Conservation (phyloP, 2,797 vertebrate species). For the Cyclopterus lumpus region DNA sequence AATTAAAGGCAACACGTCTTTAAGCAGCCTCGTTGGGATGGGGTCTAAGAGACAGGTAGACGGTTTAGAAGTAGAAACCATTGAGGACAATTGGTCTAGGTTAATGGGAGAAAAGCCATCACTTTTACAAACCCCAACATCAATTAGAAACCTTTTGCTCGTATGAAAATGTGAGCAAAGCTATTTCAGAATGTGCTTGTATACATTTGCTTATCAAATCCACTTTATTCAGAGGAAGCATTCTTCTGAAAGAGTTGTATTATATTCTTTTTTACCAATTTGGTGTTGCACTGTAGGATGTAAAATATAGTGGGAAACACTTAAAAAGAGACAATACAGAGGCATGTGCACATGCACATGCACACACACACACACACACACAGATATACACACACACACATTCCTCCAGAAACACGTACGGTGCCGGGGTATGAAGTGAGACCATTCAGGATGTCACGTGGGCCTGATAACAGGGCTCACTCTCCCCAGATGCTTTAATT, state of each 20-base stretch:
- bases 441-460: conserved; percentile 18
- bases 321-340: background rate
- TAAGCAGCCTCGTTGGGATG: too few species aligned
- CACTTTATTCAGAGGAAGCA: background rate
- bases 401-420: background rate
- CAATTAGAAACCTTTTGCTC: background rate
- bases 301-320: background rate
- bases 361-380: too few species aligned
- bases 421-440: conserved; percentile 8
- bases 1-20: too few species aligned
- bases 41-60: too few species aligned
- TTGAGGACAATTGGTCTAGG: too few species aligned
- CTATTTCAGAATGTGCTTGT: background rate
- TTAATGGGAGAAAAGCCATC: too few species aligned
- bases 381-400: background rate
- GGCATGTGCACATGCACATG: too few species aligned
- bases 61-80: too few species aligned
- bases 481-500: conserved; percentile 22
- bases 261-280: background rate
- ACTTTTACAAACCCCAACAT: background rate
- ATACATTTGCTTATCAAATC: background rate
- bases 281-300: background rate
- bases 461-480: conserved; percentile 6
- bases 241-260: background rate
- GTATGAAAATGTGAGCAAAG: background rate